Evolutionary conservation across 2,888 invertebrate species (phyloP).

Genomic region (Opisthograptis luteolata): DNA sequence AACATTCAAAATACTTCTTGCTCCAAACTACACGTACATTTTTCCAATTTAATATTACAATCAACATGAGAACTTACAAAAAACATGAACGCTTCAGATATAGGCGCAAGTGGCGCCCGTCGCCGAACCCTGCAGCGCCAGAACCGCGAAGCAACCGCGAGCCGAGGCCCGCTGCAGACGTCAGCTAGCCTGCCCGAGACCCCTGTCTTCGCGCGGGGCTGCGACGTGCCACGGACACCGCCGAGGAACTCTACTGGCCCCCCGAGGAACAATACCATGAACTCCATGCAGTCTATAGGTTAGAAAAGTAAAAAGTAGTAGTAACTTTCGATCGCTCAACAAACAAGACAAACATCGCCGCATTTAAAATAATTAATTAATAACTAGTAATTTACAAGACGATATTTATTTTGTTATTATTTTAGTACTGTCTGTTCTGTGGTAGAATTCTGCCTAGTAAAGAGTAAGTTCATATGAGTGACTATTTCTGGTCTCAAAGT

Average conservation of each 20-base stretch:
- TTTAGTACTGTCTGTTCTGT: no score
- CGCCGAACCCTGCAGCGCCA: slow-evolving; percentile 81
- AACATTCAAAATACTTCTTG: no score
- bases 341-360: no score
- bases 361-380: no score
- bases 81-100: slow-evolving; percentile 56
- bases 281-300: slow-evolving; percentile 84
- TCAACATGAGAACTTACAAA: neutral
- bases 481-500: no score
- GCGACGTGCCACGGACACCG: slow-evolving; percentile 93
- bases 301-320: no score
- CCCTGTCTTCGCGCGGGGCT: slow-evolving; percentile 93
- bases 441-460: no score
- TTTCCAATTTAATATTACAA: neutral
- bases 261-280: slow-evolving; percentile 86
- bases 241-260: slow-evolving; percentile 88
- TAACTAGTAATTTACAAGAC: no score
- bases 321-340: no score
- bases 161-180: slow-evolving; percentile 89
- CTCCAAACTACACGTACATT: neutral
- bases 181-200: slow-evolving; percentile 95
- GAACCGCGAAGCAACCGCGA: slow-evolving; percentile 65
- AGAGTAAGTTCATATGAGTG: no score
- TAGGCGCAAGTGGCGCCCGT: slow-evolving; percentile 75
- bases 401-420: no score